Percentiles rank a stretch among this genome's conserved stretches.
Conservation (phyloP, 2,888 invertebrate genomes). For the Eupithecia subfuscata region DNA sequence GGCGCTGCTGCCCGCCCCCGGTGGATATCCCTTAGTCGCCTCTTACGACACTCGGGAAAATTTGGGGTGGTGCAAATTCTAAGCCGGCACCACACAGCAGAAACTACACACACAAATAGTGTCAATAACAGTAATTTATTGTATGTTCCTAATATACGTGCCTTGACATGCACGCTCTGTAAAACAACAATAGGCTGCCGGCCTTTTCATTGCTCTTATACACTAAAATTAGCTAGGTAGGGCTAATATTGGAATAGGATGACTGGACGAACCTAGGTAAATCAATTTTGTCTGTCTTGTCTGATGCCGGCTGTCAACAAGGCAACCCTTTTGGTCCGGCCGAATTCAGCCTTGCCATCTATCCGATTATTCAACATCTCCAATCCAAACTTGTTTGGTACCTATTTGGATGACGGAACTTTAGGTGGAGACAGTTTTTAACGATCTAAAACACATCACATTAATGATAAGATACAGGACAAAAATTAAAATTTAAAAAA, state of each 20-base stretch:
- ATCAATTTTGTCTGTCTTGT: not conserved
- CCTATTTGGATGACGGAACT: no score
- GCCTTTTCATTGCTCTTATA: slow-evolving; percentile 12
- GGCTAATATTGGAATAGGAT: not conserved
- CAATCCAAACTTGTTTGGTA: not conserved
- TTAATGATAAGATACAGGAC: no score
- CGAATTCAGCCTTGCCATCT: not conserved
- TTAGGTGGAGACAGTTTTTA: no score
- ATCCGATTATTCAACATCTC: not conserved
- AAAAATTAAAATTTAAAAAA: no score
- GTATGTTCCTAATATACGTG: not conserved
- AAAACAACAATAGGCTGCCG: slow-evolving; percentile 27
- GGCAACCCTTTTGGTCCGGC: not conserved
- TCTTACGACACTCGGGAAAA: no score
- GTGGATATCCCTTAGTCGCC: no score
- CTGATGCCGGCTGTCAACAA: not conserved
- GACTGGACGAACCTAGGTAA: not conserved
- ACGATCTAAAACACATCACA: not conserved
- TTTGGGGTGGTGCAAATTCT: no score
- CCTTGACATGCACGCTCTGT: slow-evolving; percentile 41
- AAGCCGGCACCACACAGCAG: no score
- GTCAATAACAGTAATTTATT: not conserved
- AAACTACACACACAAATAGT: not conserved
- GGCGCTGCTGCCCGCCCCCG: no score
- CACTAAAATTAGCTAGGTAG: not conserved